phyloP scores from a whole-genome alignment of 92 coral and sea anemone species.

The Desmophyllum pertusum region DNA sequence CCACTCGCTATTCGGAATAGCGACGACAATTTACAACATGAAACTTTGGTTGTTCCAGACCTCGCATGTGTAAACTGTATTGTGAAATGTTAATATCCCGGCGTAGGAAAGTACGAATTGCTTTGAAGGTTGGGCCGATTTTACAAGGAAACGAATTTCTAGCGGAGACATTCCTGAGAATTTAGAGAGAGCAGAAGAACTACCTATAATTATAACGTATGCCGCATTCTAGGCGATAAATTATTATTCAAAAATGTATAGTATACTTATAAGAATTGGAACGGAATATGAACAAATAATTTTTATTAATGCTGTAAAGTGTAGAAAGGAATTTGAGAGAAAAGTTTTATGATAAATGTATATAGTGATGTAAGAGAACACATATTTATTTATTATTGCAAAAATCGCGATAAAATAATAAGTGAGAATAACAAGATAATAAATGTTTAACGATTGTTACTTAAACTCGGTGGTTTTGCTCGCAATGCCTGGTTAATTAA shows the following conservation, averaged over 20 bases:
- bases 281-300: background rate
- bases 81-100: background rate
- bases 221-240: too few relatives aligned
- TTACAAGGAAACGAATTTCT: background rate
- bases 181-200: background rate
- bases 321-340: background rate
- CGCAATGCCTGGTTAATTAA: background rate
- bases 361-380: background rate
- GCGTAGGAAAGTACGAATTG: background rate
- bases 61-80: background rate
- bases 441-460: background rate
- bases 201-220: too few relatives aligned
- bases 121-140: background rate
- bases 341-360: background rate
- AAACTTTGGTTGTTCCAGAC: background rate
- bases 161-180: background rate
- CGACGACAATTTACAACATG: background rate
- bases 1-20: too few relatives aligned
- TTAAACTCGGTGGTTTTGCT: background rate
- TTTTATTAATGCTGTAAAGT: background rate
- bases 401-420: conserved; percentile 2
- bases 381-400: conserved; percentile 6
- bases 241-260: background rate
- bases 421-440: background rate
- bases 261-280: background rate